These are phyloP conservation scores for Acanthisitta chloris DNA, from an alignment of 2,113 vertebrate genomes.

Conservation along the genomic window DNA sequence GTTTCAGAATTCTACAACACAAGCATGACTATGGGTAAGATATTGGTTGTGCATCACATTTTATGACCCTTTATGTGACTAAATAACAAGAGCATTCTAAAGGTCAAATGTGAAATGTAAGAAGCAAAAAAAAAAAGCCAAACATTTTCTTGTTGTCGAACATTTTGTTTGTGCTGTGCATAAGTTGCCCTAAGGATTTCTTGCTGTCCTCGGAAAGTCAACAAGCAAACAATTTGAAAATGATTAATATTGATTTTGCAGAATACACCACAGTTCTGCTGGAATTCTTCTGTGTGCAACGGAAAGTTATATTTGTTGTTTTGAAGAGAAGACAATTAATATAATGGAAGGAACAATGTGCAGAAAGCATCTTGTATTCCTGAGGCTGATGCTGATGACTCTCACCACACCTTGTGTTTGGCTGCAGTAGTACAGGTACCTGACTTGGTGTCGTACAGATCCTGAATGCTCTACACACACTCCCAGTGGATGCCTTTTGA, in stretches of 20 bases:
- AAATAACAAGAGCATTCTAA: neutral
- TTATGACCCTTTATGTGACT: neutral
- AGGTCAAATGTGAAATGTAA: conserved; percentile 28
- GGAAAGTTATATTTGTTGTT: neutral
- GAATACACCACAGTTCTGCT: neutral
- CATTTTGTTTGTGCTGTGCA: neutral
- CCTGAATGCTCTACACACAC: neutral
- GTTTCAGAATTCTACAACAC: neutral
- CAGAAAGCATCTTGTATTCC: neutral
- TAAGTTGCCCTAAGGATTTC: conserved; percentile 26
- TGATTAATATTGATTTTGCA: conserved; percentile 40
- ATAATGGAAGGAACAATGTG: neutral
- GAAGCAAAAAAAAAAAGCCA: neutral
- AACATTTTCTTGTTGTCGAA: neutral
- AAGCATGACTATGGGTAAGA: neutral
- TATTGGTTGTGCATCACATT: neutral
- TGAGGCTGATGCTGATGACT: neutral
- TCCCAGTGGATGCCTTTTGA: neutral
- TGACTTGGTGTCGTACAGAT: neutral
- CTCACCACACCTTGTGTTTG: neutral
- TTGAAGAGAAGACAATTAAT: neutral
- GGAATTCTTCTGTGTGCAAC: neutral
- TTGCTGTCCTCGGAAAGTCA: conserved; percentile 40
- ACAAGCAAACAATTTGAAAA: conserved; percentile 27
- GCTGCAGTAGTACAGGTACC: neutral